These are phyloP conservation scores for Chloropsis cyanopogon DNA, from an alignment of 2,113 vertebrate species.

Conservation along the genomic window DNA sequence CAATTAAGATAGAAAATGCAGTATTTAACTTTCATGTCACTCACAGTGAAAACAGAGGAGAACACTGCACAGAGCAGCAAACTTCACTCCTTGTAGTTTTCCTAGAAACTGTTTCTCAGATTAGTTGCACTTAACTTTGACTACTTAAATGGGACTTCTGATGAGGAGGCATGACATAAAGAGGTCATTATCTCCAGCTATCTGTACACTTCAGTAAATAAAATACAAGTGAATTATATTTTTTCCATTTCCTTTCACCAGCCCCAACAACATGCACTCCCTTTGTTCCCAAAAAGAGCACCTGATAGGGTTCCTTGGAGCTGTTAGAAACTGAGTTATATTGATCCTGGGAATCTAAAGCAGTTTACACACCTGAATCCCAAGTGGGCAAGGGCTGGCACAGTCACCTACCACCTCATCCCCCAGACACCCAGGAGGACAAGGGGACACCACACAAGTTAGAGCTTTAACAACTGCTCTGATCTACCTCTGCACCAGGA, in stretches of 20 bases:
- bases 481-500: not conserved
- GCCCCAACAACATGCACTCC: fast-evolving
- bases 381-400: not conserved
- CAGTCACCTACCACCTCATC: not conserved
- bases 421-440: not conserved
- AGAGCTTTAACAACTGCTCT: not conserved
- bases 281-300: not conserved
- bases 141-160: not conserved
- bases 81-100: not conserved
- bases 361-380: not conserved
- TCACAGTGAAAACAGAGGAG: not conserved
- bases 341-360: not conserved
- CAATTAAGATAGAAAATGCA: not conserved
- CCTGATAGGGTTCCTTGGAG: not conserved
- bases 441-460: not conserved
- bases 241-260: not conserved
- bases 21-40: not conserved
- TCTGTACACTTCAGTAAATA: not conserved
- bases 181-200: not conserved
- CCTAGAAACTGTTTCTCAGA: not conserved
- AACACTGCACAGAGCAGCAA: not conserved
- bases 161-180: not conserved
- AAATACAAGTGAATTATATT: not conserved
- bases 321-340: not conserved
- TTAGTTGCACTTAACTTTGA: not conserved